A percentile compares a stretch with the other conserved stretches of the same genome.
phyloP scores from a whole-genome alignment of 2,797 vertebrate species.

The Peromyscus attwateri region DNA sequence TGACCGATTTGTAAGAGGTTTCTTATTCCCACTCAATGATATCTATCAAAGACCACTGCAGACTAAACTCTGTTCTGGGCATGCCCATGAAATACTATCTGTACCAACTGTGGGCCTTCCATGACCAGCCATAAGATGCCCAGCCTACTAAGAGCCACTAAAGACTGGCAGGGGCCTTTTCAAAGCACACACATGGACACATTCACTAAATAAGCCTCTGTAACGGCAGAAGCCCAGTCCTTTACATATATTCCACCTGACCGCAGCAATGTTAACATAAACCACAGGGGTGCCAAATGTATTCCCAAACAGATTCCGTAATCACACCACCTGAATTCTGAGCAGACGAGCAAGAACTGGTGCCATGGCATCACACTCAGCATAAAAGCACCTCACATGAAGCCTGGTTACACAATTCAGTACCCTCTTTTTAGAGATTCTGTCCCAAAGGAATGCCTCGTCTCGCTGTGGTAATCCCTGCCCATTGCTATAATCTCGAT shows the following conservation, averaged over 20 bases:
- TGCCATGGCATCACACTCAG: neutral
- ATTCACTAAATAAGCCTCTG: neutral
- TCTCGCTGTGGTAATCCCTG: neutral
- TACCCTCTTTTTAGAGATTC: conserved; percentile 15
- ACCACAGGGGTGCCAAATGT: neutral
- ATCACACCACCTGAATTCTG: neutral
- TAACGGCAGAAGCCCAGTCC: neutral
- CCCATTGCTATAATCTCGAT: conserved; percentile 5
- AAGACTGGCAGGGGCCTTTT: neutral
- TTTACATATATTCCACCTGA: neutral
- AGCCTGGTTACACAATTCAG: neutral
- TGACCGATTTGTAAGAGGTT: neutral
- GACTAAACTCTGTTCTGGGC: neutral
- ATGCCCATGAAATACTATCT: neutral
- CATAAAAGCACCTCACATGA: neutral
- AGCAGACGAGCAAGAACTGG: neutral
- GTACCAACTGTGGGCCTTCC: neutral
- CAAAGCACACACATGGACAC: neutral
- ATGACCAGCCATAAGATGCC: neutral
- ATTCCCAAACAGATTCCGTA: neutral
- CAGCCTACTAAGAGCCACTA: neutral
- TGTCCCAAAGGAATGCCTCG: neutral
- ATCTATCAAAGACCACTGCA: neutral
- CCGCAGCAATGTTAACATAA: neutral
- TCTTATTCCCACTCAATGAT: neutral